phyloP scores from a whole-genome alignment of 92 coral and sea anemone genomes.

The Zoanthus gigantus region DNA sequence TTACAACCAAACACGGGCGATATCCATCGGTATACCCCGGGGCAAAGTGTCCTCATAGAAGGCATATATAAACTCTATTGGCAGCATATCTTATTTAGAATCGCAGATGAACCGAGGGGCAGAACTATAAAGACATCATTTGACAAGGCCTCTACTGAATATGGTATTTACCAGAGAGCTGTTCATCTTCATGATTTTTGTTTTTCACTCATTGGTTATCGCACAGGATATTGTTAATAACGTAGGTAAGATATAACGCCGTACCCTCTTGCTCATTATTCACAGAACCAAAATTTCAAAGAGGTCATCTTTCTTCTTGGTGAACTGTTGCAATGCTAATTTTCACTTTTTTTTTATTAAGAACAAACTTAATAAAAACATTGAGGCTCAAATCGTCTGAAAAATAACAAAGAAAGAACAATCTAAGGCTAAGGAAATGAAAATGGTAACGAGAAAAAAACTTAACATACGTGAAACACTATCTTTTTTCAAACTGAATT shows the following conservation, averaged over 20 bases:
- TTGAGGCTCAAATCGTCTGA: too few species aligned
- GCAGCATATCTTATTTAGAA: constrained; percentile 3
- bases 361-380: too few species aligned
- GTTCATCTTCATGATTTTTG: not conserved
- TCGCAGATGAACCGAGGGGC: not conserved
- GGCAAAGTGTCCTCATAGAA: constrained; percentile 30
- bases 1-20: constrained; percentile 28
- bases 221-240: constrained; percentile 23
- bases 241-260: constrained; percentile 13
- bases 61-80: constrained; percentile 26
- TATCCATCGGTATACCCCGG: constrained; percentile 20
- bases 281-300: not conserved
- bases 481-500: too few species aligned
- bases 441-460: too few species aligned
- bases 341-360: too few species aligned
- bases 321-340: not conserved
- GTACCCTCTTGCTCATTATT: not conserved
- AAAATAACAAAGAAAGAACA: too few species aligned
- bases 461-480: too few species aligned
- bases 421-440: too few species aligned
- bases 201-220: not conserved
- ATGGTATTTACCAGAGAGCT: constrained; percentile 3
- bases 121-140: constrained; percentile 16
- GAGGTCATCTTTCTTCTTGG: not conserved
- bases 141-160: not conserved